Evolutionary conservation across 2,113 vertebrate genomes (phyloP).

Genomic region (Hyaena hyaena): DNA sequence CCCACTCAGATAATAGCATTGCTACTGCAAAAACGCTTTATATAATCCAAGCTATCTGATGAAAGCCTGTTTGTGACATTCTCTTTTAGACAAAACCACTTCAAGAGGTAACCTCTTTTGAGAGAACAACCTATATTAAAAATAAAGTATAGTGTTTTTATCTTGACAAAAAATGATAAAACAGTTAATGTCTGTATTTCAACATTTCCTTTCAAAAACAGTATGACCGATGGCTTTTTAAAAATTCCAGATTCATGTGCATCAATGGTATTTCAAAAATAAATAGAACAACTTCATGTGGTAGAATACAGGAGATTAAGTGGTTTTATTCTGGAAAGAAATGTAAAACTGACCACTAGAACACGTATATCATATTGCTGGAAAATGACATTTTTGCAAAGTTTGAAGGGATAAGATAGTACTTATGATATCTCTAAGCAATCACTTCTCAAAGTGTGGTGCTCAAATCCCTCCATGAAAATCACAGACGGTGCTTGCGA

Average conservation of each 20-base stretch:
- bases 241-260: background rate
- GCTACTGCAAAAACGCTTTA: background rate
- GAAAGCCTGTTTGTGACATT: background rate
- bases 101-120: background rate
- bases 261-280: slow-evolving; percentile 31
- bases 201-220: background rate
- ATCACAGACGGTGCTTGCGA: background rate
- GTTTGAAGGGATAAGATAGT: background rate
- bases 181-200: background rate
- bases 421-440: background rate
- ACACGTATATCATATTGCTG: background rate
- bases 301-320: background rate
- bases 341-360: slow-evolving; percentile 22
- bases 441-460: slow-evolving; percentile 40
- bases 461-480: background rate
- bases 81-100: background rate
- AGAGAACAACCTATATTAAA: slow-evolving; percentile 10
- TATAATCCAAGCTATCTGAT: background rate
- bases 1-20: background rate
- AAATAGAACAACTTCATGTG: background rate
- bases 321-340: slow-evolving; percentile 1
- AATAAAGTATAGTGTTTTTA: slow-evolving; percentile 19
- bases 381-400: slow-evolving; percentile 13
- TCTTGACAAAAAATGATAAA: slow-evolving; percentile 22
- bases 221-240: background rate